phyloP scores from a whole-genome alignment of 2,888 invertebrate genomes.

The Serripes groenlandicus region DNA sequence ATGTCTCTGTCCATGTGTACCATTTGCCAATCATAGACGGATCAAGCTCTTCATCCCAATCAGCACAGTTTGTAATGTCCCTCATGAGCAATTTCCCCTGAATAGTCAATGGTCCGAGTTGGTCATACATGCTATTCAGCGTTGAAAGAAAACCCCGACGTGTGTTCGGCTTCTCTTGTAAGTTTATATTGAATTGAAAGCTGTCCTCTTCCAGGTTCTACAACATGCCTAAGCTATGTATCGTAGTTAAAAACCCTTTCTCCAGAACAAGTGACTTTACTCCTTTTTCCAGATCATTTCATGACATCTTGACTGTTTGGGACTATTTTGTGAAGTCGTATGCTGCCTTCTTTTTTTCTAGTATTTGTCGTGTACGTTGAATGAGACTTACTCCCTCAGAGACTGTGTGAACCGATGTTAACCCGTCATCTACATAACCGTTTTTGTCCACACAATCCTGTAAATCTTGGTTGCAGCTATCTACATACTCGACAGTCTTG shows the following conservation, averaged over 20 bases:
- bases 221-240: conserved; percentile 34
- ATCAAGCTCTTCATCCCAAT: conserved; percentile 64
- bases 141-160: conserved; percentile 64
- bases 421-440: conserved; percentile 16
- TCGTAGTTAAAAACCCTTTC: conserved; percentile 19
- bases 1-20: conserved; percentile 51
- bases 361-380: conserved; percentile 41
- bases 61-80: conserved; percentile 40
- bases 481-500: background rate
- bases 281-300: conserved; percentile 54
- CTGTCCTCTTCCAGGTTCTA: conserved; percentile 63
- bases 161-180: conserved; percentile 50
- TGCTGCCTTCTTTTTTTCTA: conserved; percentile 36
- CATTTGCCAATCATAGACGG: conserved; percentile 19
- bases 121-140: conserved; percentile 68
- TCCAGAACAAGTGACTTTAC: conserved; percentile 52
- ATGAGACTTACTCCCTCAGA: conserved; percentile 17
- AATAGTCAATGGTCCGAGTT: conserved; percentile 63
- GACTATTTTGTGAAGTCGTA: conserved; percentile 63
- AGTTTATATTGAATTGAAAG: conserved; percentile 51
- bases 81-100: conserved; percentile 63
- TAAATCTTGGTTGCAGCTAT: background rate
- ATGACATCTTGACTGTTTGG: conserved; percentile 57
- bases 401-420: background rate
- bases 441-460: background rate